Base-by-base conservation (phyloP, 2,888 invertebrate species). In the Amphipoea oculea region DNA sequence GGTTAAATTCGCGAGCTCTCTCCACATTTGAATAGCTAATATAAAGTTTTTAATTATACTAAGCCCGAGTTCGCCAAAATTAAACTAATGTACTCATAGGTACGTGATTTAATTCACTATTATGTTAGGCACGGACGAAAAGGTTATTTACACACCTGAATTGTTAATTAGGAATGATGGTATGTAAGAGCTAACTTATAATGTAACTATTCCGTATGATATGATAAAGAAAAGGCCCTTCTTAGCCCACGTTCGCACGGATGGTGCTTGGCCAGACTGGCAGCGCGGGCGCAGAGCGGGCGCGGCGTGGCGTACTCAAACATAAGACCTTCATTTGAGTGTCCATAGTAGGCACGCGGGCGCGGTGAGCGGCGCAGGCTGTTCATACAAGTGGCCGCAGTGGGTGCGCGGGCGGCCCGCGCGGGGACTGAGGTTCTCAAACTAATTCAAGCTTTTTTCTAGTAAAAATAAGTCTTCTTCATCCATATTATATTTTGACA, bases 71-170 rank as follows among this genome's bases (percentile, higher is more conserved):
- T 48, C 6, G 3, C 57, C n/a, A 36, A 54, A 63, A 82, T 82
- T 29, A 51, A 71, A 76, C 54, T 68, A 75, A 84, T 73, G 75
- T 60, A 29, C 29, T 29, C 29, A 29, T 29, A 17, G 36, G 5
- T 71, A 80, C 66, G 79, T 72, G 66, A 73, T 79, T 83, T 70
- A 73, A 42, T 84, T 84, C 20, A 71, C 68, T 70, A 77, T 73
- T 78, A 70, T 76, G 36, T 63, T 14, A 70, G 42, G 20, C 54
- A 60, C 29, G 36, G 45, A 57, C 57, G 29, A 51, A 78, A 65
- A 51, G 71, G 66, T 84, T 72, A 65, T 62, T 23, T 40, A 17
- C 17, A 57, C 42, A 65, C 63, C 67, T 71, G 76, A 79, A 76
- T 78, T 51, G 73, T 73, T 73, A 73, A 81, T 67, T 65, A 77